These are phyloP conservation scores for Coranthus polyacanthus DNA, from an alignment of 2,797 vertebrate genomes.

Conservation along the genomic window DNA sequence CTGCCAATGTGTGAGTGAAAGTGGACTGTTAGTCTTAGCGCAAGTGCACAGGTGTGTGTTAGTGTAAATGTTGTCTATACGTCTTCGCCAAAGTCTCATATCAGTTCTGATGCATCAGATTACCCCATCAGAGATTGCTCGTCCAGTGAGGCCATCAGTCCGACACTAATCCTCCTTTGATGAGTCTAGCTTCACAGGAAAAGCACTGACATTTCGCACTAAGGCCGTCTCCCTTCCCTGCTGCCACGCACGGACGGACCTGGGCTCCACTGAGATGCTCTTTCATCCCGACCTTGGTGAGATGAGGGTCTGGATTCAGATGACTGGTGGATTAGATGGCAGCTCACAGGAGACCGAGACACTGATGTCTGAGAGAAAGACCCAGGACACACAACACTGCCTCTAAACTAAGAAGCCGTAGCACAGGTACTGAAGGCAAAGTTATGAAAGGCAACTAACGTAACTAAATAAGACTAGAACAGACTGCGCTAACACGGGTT, in stretches of 20 bases:
- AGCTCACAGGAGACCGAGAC: slow-evolving; percentile 65
- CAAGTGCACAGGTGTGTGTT: slow-evolving; percentile 3
- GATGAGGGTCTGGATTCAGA: slow-evolving; percentile 77
- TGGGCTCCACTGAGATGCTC: slow-evolving; percentile 65
- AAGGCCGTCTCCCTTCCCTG: slow-evolving; percentile 76
- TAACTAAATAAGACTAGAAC: too few species aligned
- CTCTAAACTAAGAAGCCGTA: slow-evolving; percentile 11
- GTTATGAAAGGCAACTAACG: too few species aligned
- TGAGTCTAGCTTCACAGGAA: slow-evolving; percentile 81
- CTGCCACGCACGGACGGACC: slow-evolving; percentile 75
- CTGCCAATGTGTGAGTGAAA: background rate
- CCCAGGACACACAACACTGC: slow-evolving; percentile 38
- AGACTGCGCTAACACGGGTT: too few species aligned
- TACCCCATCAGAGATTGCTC: slow-evolving; percentile 63
- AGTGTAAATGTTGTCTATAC: slow-evolving; percentile 36
- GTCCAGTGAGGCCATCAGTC: slow-evolving; percentile 71
- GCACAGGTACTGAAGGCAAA: slow-evolving; percentile 6
- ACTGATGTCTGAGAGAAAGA: slow-evolving; percentile 59
- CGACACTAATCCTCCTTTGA: slow-evolving; percentile 85
- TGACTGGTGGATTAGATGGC: slow-evolving; percentile 76
- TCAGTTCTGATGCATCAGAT: slow-evolving; percentile 74
- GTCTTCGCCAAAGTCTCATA: slow-evolving; percentile 49
- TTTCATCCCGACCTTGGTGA: slow-evolving; percentile 80
- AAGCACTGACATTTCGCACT: slow-evolving; percentile 82
- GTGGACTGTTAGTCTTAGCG: background rate